phyloP scores from a whole-genome alignment of 2,113 vertebrate genomes.

The Alethe castanea region DNA sequence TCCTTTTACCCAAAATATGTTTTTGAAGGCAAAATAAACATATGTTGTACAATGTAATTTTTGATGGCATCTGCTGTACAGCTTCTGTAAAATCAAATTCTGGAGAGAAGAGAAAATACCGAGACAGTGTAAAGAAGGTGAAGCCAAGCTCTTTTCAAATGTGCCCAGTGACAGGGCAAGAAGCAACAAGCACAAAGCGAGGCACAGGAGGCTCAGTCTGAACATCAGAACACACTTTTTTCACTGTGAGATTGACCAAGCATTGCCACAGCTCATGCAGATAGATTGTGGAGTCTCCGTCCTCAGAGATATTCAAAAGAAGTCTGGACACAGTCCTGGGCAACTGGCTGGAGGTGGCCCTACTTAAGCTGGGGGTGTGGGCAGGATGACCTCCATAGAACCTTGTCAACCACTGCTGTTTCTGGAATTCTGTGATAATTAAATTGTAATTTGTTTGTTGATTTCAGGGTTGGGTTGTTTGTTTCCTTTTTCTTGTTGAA shows the following conservation, averaged over 20 bases:
- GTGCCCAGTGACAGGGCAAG: background rate
- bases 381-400: background rate
- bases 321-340: background rate
- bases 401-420: background rate
- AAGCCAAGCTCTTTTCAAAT: background rate
- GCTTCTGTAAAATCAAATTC: background rate
- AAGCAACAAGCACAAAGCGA: background rate
- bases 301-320: background rate
- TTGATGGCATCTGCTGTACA: background rate
- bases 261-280: background rate
- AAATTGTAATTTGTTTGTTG: background rate
- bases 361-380: background rate
- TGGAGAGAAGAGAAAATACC: background rate
- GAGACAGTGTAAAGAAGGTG: background rate
- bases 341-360: background rate
- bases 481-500: background rate
- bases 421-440: background rate
- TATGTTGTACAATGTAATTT: background rate
- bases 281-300: background rate
- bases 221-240: background rate
- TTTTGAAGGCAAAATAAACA: background rate
- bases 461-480: rapidly evolving
- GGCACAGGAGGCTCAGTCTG: background rate
- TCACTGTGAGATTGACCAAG: background rate
- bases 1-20: background rate